Base-by-base conservation (phyloP, 2,888 invertebrate genomes). In the Dryobota labecula region DNA sequence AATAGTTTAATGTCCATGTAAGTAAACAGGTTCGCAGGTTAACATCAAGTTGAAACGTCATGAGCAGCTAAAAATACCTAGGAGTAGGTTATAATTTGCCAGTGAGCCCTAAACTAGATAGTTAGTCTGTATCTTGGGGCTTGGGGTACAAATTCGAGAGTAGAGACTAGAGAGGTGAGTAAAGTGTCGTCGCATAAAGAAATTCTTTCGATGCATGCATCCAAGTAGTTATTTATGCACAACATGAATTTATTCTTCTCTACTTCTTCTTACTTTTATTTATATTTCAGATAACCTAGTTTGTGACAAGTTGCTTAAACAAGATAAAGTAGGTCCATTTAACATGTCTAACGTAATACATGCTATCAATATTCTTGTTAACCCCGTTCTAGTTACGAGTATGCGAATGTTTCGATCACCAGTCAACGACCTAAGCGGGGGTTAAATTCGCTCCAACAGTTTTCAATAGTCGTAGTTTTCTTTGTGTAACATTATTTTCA, bases 391-490 rank as follows among this genome's bases (percentile, higher is more conserved):
- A 20, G 45, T 24, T 33, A 18, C 53, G 58, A 24, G 54, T 64
- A 45, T 45, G 13, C 30, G 45, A 58, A 38, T 15, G 18, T 73
- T 73, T 73, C 38, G 65, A 73, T 65, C 57, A 73, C 51, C 51
- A 58, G 57, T 64, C 73, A 58, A 73, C 38, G 65, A 65, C 65
- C 74, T 57, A 45, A 45, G 57, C 8, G 20, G 41, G 54, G 73
- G 56, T 36, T 36, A 20, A 24, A 20, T 24, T 49, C 7, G 7
- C 33, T 49, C 9, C 27, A 57, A 36, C 54, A 24, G 33, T 73
- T 51, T 49, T 49, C 49, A 43, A 45, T 51, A 43, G 9, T 51
- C 7, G 33, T 72, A 43, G n/a, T 41, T 54, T 56, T 57, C 36
- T 30, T 57, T 41, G 41, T n/a, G 13, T 0, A 63, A 43, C 2